Evolutionary conservation across 2,888 invertebrate genomes (phyloP), one percentile per base, ranked within the genome.

Genomic region (Drosophila pegasa): DNA sequence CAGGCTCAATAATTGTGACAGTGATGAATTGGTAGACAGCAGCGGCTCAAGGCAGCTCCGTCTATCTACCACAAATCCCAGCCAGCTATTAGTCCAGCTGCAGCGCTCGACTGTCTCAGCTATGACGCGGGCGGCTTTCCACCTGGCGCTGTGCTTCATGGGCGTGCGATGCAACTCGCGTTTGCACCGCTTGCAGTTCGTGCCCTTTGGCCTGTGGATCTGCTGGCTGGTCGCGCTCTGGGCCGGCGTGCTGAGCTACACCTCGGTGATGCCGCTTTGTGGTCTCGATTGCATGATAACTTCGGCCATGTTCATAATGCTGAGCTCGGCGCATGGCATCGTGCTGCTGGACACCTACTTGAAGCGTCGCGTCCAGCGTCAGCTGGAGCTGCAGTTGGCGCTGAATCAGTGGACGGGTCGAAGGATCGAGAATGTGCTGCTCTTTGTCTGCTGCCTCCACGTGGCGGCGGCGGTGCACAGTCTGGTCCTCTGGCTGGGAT

Each of bases 271-370:
- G 3, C 0, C 20, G 0, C 2, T 38, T 5, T 78, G 81, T 18
- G 14, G 45, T 6, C 38, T 88, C 2, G 72, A 78, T 51, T 81
- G 76, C 33, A 6, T 66, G 12, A 25, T 75, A 1, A 16, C 52
- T 0, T 18, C 62, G 0, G 12, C 55, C 6, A 47, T 81, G 16
- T 60, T 68, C 5, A 7, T 52, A 6, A 37, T 45, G 18, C 25
- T 59, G 16, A 69, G 75, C 0, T 0, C 33, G 1, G 57, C 70
- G 0, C 85, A 85, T 41, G 31, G 48, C 5, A n/a, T 56, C 10
- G 57, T 88, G 2, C 3, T 85, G 41, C 18, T 68, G 27, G 66
- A 68, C 10, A 71, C 71, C 1, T 73, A 72, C 8, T 16, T 68
- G 0, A 60, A 64, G 16, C 54, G 57, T 0, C 47, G 50, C 6